Conservation (phyloP, 1,140 invertebrate genomes). For the Zaprionus kolodkinae region DNA sequence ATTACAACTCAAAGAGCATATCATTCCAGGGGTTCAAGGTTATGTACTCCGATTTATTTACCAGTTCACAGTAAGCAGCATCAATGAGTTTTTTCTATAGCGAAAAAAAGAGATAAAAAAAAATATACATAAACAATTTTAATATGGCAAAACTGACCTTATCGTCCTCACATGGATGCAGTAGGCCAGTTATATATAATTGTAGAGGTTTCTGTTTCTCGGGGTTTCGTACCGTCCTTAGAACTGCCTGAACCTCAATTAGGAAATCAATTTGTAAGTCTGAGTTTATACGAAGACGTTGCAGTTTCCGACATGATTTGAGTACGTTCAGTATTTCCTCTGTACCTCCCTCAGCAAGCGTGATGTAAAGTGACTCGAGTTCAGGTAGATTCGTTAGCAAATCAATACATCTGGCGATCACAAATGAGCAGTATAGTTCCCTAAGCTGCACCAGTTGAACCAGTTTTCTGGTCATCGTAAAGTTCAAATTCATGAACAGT, state of each 20-base stretch:
- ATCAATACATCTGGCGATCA: slow-evolving; percentile 29
- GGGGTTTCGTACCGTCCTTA: slow-evolving; percentile 1
- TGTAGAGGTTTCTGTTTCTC: slow-evolving; percentile 17
- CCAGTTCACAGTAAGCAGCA: slow-evolving; percentile 13
- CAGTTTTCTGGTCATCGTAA: slow-evolving; percentile 14
- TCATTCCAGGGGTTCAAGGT: too few relatives aligned
- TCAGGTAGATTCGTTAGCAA: slow-evolving; percentile 14
- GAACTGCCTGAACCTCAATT: background rate
- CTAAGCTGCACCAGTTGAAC: slow-evolving; percentile 8
- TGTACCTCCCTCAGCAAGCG: background rate
- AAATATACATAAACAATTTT: too few relatives aligned
- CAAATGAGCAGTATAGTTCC: slow-evolving; percentile 16
- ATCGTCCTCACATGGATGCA: background rate
- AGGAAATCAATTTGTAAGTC: slow-evolving; percentile 25
- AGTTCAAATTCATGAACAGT: background rate
- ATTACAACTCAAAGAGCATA: too few relatives aligned
- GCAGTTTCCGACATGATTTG: background rate
- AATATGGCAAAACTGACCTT: background rate
- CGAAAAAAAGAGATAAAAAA: background rate
- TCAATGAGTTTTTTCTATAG: slow-evolving; percentile 23
- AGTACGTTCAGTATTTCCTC: slow-evolving; percentile 11
- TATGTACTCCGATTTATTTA: slow-evolving; percentile 12
- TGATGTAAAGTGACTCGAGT: slow-evolving; percentile 27
- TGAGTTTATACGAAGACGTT: slow-evolving; percentile 19
- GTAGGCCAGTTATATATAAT: too few relatives aligned